Base-by-base conservation (phyloP, 2,113 vertebrate species). In the Desmodus rotundus region DNA sequence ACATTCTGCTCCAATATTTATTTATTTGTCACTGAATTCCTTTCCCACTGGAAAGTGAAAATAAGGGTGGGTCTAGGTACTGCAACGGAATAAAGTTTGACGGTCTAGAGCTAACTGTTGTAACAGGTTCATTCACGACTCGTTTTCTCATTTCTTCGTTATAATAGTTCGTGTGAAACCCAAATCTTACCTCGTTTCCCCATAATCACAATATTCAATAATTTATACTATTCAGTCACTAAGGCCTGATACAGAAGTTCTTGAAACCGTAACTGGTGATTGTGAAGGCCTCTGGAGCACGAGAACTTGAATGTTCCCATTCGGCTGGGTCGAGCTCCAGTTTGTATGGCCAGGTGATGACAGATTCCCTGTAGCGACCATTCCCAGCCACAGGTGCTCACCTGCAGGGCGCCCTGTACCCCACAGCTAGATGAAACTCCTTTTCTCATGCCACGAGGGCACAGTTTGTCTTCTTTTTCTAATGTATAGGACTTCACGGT, bases 321-420 rank as follows among this genome's bases (percentile, higher is more conserved):
- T 65, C n/a, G n/a, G 16, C 65, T 43, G n/a, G 54, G 11, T 86
- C 17, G 61, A 67, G 14, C 0, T 0, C 28, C 43, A 31, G 24
- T 41, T 41, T 38, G 24, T 20, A 16, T 19, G 4, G 17, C 15
- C 4, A 8, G 11, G 3, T 45, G n/a, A 16, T 54, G 14, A 17
- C 36, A 38, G 4, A 50, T n/a, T 28, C 38, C 47, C 56, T 17
- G 15, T 72, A 41, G 43, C 12, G 43, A 15, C 38, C 2, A 0
- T 74, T 20, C 16, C 13, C 1, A 19, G 33, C 15, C 47, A 5
- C 2, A 28, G 36, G 24, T 16, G 14, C 52, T 50, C 38, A 8
- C 43, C 36, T 36, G 31, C 52, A 36, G 5, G 13, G 45, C 1
- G 4, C 82, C 28, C 7, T 20, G 0, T 26, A 4, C 36, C 45